Percentiles rank a stretch among this genome's conserved stretches.
Conservation (phyloP, 1,140 invertebrate genomes). For the Vanessa atalanta region DNA sequence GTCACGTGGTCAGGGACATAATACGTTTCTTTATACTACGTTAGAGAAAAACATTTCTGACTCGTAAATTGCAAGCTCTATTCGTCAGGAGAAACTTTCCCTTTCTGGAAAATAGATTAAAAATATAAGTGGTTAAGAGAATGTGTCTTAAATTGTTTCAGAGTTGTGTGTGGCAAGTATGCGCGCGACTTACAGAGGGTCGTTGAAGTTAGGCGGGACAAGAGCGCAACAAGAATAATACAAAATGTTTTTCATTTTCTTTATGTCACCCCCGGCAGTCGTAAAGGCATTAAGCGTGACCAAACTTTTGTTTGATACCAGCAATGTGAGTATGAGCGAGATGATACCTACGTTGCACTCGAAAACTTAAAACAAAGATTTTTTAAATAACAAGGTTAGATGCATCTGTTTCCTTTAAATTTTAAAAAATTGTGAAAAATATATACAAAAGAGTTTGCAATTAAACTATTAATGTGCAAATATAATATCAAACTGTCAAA, state of each 20-base stretch:
- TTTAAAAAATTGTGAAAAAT: not conserved
- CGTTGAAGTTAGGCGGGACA: slow-evolving; percentile 74
- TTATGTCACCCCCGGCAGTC: slow-evolving; percentile 90
- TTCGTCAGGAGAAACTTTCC: too few relatives aligned
- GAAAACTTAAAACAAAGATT: slow-evolving; percentile 12
- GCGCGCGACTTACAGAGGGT: slow-evolving; percentile 56
- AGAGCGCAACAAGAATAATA: slow-evolving; percentile 82
- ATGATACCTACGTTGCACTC: slow-evolving; percentile 54
- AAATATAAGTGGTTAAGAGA: not conserved
- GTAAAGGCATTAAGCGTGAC: slow-evolving; percentile 92
- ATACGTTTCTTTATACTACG: too few relatives aligned
- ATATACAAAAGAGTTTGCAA: too few relatives aligned
- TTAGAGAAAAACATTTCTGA: too few relatives aligned
- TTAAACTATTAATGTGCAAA: too few relatives aligned
- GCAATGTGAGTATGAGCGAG: slow-evolving; percentile 67
- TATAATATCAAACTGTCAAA: too few relatives aligned
- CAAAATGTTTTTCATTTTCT: slow-evolving; percentile 92
- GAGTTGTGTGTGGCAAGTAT: slow-evolving; percentile 39
- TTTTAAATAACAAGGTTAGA: not conserved
- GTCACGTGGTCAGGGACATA: too few relatives aligned
- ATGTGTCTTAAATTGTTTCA: not conserved
- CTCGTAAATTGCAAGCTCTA: too few relatives aligned
- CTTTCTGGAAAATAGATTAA: too few relatives aligned
- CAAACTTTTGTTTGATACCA: slow-evolving; percentile 84
- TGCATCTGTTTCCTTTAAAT: not conserved